Evolutionary conservation across 2,113 vertebrate genomes (phyloP), one percentile per base, ranked within the genome.

Genomic region (Semnornis frantzii): DNA sequence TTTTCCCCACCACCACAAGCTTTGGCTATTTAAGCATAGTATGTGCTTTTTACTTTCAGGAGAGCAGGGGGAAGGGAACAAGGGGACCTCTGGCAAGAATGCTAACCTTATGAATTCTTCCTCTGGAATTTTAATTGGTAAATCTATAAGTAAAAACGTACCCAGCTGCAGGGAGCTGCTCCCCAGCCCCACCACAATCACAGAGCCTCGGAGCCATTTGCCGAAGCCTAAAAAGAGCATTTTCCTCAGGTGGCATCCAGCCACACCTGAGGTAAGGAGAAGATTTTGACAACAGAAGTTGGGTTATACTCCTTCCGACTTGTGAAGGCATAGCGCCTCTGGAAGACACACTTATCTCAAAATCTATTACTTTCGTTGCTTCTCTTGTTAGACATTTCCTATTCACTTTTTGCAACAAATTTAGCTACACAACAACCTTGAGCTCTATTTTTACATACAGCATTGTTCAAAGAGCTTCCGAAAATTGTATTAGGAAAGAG

Each of bases 321-420:
- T 74, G 71, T 5, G 30, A 31, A 69, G 48, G 83, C 83, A 79
- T 12, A 69, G 27, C 78, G 48, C 92, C 82, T 74, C 91, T 94
- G 82, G 87, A 70, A 96, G 81, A 58, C 78, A 83, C 3, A 46
- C 86, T 97, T 97, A 97, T 93, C 91, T 94, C 82, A 8, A 73
- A 80, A 85, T 90, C 93, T 96, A 78, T 73, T 92, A 37, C 86
- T 96, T 95, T 95, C 94, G 94, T 94, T 96, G 70, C 93, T 96
- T 86, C 85, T 96, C 93, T 96, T 91, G 97, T 96, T 97, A 97
- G 95, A 85, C 44, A 92, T 92, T 97, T 96, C 96, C 97, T 97
- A 93, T 73, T 94, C 46, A 2, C 83, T 93, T 96, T 96, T 78
- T 79, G 63, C 28, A 82, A 71, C 80, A 91, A 91, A 88, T 94